Evolutionary conservation across 2,888 invertebrate genomes (phyloP).

Genomic region (Gasteruption jaculator): DNA sequence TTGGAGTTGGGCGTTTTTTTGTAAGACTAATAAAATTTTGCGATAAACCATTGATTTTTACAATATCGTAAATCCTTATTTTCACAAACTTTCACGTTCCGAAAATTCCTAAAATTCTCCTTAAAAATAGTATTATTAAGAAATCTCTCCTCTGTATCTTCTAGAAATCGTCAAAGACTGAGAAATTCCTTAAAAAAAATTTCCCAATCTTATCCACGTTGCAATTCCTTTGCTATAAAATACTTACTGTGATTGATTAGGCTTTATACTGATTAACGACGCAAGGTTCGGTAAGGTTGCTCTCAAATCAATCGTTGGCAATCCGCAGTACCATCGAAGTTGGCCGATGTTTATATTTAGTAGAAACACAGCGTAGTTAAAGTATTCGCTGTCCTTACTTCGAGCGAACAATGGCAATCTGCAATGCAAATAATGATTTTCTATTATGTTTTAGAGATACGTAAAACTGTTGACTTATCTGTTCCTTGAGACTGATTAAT

Average conservation of each 20-base stretch:
- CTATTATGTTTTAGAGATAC: too few species aligned
- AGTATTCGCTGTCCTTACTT: slow-evolving; percentile 73
- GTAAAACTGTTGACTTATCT: too few species aligned
- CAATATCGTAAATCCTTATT: too few species aligned
- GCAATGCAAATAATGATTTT: slow-evolving; percentile 28
- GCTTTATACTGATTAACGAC: slow-evolving; percentile 55
- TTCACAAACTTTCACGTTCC: too few species aligned
- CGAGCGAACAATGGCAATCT: slow-evolving; percentile 82
- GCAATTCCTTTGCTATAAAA: slow-evolving; percentile 6
- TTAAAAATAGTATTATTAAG: too few species aligned
- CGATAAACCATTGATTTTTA: too few species aligned
- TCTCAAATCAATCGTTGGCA: slow-evolving; percentile 70
- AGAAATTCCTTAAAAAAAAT: slow-evolving; percentile 4
- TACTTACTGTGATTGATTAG: slow-evolving; percentile 39
- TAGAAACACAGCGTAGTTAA: slow-evolving; percentile 86
- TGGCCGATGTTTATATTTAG: slow-evolving; percentile 95
- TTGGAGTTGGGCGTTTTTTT: too few species aligned
- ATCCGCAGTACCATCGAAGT: slow-evolving; percentile 71
- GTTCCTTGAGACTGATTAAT: too few species aligned
- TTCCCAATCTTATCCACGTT: neutral
- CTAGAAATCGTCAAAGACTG: slow-evolving; percentile 36
- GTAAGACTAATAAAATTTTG: too few species aligned
- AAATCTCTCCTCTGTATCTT: slow-evolving; percentile 48
- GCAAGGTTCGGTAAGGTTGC: slow-evolving; percentile 74
- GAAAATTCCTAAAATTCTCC: too few species aligned